Conservation (phyloP, 1,140 invertebrate species). For the Psilanteris sp. region DNA sequence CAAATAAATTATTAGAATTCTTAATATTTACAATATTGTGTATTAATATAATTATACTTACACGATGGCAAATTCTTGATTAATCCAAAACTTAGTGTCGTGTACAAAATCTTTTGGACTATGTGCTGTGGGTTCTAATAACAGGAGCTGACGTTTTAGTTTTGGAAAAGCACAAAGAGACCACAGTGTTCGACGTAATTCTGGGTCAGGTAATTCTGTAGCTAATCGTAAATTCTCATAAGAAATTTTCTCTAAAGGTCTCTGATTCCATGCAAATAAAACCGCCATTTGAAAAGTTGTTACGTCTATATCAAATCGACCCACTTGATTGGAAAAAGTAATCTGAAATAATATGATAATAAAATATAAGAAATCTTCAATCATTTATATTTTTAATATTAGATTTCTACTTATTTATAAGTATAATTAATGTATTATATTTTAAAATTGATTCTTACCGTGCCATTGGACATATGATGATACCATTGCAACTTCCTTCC, state of each 20-base stretch:
- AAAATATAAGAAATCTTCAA: too few relatives aligned
- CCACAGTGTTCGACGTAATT: conserved; percentile 97
- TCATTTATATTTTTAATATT: too few relatives aligned
- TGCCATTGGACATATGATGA: conserved; percentile 99
- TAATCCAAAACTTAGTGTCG: conserved; percentile 96
- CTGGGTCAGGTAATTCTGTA: conserved; percentile 97
- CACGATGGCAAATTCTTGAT: conserved; percentile 95
- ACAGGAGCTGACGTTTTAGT: conserved; percentile 93
- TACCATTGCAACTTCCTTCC: conserved; percentile 99
- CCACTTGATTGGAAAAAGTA: conserved; percentile 95
- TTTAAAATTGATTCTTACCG: conserved; percentile 79
- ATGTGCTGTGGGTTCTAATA: conserved; percentile 88
- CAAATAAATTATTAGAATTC: too few relatives aligned
- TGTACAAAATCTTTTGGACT: conserved; percentile 96
- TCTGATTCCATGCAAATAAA: conserved; percentile 99
- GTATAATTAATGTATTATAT: conserved; percentile 2
- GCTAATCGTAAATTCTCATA: conserved; percentile 97
- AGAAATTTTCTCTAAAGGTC: conserved; percentile 93
- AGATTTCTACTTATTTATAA: too few relatives aligned
- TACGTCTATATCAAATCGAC: conserved; percentile 98
- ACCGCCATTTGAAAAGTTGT: conserved; percentile 99
- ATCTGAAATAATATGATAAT: conserved; percentile 86
- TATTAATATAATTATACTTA: too few relatives aligned
- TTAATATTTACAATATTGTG: too few relatives aligned
- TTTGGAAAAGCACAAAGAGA: conserved; percentile 98